A percentile compares a stretch with the other conserved stretches of the same genome.
These are phyloP conservation scores for Drosophila watanabei DNA, from an alignment of 1,140 invertebrate species.

Conservation along the genomic window DNA sequence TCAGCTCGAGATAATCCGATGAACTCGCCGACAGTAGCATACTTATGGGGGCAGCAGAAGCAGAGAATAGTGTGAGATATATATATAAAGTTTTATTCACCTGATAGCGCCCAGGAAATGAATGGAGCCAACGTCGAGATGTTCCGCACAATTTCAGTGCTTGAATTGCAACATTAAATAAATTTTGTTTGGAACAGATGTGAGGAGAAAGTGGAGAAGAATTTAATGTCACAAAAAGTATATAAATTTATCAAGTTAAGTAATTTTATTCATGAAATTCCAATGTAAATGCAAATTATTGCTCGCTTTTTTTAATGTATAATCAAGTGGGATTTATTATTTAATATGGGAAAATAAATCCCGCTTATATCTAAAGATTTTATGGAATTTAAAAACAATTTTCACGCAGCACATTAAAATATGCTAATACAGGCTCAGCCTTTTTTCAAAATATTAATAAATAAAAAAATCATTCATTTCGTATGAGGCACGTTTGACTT, in stretches of 20 bases:
- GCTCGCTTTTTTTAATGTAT: background rate
- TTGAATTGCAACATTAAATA: constrained; percentile 17
- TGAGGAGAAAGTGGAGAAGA: background rate
- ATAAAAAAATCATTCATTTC: background rate
- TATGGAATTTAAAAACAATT: background rate
- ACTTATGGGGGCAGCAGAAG: constrained; percentile 35
- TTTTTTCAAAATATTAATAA: background rate
- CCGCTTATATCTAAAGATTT: background rate
- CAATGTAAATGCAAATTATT: background rate
- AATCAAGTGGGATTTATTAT: background rate
- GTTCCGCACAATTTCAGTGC: background rate
- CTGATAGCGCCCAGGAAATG: constrained; percentile 14
- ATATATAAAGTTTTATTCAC: constrained; percentile 32
- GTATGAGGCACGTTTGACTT: background rate
- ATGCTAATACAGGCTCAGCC: background rate
- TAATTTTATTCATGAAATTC: background rate
- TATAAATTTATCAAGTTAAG: background rate
- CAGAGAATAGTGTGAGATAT: constrained; percentile 4
- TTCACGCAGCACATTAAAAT: background rate
- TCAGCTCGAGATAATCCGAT: constrained; percentile 46
- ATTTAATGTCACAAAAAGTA: background rate
- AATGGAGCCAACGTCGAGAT: constrained; percentile 5
- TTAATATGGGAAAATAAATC: background rate
- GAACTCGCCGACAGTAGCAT: constrained; percentile 34
- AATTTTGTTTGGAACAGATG: background rate